A percentile compares a stretch with the other conserved stretches of the same genome.
Conservation (phyloP, 2,113 vertebrate species). For the Proteles cristata region DNA sequence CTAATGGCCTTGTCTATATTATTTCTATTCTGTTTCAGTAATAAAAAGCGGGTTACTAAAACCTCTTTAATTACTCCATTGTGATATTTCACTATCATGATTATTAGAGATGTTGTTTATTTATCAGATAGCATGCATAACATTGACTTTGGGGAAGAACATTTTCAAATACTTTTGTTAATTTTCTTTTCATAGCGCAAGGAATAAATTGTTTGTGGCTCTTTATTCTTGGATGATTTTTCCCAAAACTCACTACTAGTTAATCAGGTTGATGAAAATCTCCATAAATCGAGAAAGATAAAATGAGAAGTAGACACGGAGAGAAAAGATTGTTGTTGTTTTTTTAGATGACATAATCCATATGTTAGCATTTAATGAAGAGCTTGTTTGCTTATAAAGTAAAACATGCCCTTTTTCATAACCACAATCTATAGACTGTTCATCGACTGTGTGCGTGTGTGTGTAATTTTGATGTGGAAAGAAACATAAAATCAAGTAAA, state of each 20-base stretch:
- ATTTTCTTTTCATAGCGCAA: not conserved
- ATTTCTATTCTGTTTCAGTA: constrained; percentile 5
- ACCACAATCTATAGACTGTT: not conserved
- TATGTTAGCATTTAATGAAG: constrained; percentile 24
- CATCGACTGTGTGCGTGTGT: not conserved
- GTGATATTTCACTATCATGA: not conserved
- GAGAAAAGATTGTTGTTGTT: not conserved
- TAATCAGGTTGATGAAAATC: constrained; percentile 51
- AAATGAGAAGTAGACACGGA: not conserved
- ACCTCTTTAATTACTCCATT: constrained; percentile 33
- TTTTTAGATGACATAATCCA: not conserved
- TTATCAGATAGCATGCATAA: constrained; percentile 19
- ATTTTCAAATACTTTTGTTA: constrained; percentile 28
- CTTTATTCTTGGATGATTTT: constrained; percentile 24
- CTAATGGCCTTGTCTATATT: constrained; percentile 9
- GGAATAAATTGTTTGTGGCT: constrained; percentile 19
- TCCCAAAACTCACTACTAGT: not conserved
- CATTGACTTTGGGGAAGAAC: constrained; percentile 20
- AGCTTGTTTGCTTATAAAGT: constrained; percentile 41
- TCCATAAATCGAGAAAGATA: constrained; percentile 42
- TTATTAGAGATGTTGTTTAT: constrained; percentile 7
- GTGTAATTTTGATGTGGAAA: constrained; percentile 29
- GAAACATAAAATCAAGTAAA: constrained; percentile 54
- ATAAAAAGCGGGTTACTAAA: constrained; percentile 49
- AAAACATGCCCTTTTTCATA: constrained; percentile 43